Evolutionary conservation across 2,888 invertebrate species (phyloP).

Genomic region (Ischnus inquisitorius): DNA sequence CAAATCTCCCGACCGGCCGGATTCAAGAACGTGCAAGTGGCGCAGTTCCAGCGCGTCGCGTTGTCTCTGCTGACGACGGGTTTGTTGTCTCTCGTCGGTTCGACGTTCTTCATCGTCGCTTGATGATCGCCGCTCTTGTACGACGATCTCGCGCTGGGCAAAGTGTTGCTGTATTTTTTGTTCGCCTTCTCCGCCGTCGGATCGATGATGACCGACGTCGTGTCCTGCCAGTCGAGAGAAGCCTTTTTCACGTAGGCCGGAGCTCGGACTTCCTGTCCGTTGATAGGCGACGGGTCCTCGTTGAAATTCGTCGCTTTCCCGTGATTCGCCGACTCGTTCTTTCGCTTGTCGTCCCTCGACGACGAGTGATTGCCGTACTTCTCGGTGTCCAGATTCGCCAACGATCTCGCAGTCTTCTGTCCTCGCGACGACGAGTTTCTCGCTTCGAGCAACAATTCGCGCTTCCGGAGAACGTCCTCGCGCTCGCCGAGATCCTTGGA

Average conservation of each 20-base stretch:
- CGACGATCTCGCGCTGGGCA: slow-evolving; percentile 65
- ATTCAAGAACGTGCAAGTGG: slow-evolving; percentile 91
- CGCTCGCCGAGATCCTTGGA: slow-evolving; percentile 89
- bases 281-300: slow-evolving; percentile 35
- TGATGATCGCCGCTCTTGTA: slow-evolving; percentile 36
- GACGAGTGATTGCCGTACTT: slow-evolving; percentile 52
- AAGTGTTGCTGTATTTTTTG: slow-evolving; percentile 75
- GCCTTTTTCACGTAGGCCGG: slow-evolving; percentile 48
- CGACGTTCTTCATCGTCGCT: slow-evolving; percentile 76
- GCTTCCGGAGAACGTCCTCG: slow-evolving; percentile 88
- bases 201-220: background rate
- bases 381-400: slow-evolving; percentile 66
- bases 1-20: slow-evolving; percentile 87
- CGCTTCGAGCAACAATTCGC: slow-evolving; percentile 68
- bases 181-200: slow-evolving; percentile 61
- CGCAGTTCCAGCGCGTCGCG: slow-evolving; percentile 89
- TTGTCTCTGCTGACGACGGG: slow-evolving; percentile 79
- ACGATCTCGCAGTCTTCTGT: slow-evolving; percentile 67
- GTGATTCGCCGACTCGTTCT: slow-evolving; percentile 10
- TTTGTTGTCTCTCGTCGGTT: slow-evolving; percentile 85
- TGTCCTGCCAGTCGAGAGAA: slow-evolving; percentile 39
- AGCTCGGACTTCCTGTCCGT: slow-evolving; percentile 49
- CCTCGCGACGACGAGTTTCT: slow-evolving; percentile 43
- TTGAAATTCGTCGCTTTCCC: slow-evolving; percentile 44
- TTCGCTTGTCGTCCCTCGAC: slow-evolving; percentile 69